Conservation (phyloP, 2,888 invertebrate genomes). For the Pollenia angustigena region DNA sequence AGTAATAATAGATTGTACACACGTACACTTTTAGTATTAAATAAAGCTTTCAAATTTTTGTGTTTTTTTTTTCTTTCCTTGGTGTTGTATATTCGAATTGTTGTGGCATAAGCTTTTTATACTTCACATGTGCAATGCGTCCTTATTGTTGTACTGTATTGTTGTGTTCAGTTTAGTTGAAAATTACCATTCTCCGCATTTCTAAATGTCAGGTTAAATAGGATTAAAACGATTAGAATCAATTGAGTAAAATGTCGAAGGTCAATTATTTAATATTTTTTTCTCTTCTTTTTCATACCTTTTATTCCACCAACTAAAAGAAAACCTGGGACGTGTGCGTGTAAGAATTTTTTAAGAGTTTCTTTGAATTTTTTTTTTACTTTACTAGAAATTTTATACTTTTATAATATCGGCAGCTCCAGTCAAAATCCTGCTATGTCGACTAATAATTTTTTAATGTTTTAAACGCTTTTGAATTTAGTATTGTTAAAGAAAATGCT, state of each 20-base stretch:
- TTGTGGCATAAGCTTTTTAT: neutral
- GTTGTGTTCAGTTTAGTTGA: neutral
- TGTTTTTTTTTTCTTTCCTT: neutral
- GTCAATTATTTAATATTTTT: constrained; percentile 54
- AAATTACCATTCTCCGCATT: constrained; percentile 34
- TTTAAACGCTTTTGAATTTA: too few species aligned
- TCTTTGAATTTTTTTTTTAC: neutral
- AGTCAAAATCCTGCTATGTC: too few species aligned
- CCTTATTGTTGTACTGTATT: neutral
- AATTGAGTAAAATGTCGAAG: constrained; percentile 62
- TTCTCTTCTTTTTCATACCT: neutral
- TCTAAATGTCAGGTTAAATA: constrained; percentile 60
- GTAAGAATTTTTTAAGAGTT: neutral
- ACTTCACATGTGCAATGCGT: constrained; percentile 16
- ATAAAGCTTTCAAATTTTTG: constrained; percentile 22
- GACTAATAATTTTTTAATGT: too few species aligned
- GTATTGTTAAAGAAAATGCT: too few species aligned
- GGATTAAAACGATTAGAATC: constrained; percentile 59
- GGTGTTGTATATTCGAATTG: neutral
- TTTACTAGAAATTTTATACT: too few species aligned
- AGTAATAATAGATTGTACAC: constrained; percentile 52
- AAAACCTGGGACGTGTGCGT: neutral
- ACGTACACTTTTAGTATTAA: constrained; percentile 52
- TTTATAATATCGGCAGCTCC: too few species aligned
- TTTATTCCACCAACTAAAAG: neutral